Percentiles rank a stretch among this genome's conserved stretches.
These are phyloP conservation scores for Balaeniceps rex DNA, from an alignment of 2,113 vertebrate species.

Conservation along the genomic window DNA sequence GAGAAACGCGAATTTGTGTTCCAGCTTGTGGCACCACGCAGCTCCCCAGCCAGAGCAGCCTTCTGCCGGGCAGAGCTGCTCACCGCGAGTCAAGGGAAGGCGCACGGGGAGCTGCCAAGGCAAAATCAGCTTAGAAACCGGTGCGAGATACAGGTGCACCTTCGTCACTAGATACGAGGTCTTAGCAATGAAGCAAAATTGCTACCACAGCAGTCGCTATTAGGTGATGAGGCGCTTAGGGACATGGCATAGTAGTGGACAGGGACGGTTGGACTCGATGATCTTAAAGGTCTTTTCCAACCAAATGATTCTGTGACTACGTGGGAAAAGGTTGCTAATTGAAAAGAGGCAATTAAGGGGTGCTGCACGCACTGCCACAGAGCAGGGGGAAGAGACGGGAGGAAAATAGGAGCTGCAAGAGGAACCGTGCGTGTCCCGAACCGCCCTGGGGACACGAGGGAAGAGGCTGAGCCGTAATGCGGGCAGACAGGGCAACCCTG, in stretches of 20 bases:
- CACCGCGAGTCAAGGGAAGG: accelerated
- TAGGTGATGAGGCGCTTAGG: no score
- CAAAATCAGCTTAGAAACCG: neutral
- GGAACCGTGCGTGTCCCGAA: accelerated
- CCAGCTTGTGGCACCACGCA: neutral
- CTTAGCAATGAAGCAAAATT: accelerated
- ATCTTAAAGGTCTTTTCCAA: no score
- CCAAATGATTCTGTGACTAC: no score
- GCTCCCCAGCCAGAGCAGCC: neutral
- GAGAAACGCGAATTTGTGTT: neutral
- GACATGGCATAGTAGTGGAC: no score
- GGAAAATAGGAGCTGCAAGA: neutral
- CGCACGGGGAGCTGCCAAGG: neutral
- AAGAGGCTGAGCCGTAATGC: neutral
- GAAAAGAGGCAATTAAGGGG: accelerated
- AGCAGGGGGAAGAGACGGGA: neutral
- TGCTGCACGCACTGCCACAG: accelerated
- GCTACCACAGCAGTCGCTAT: accelerated
- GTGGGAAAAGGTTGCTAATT: accelerated
- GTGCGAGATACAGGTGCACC: neutral
- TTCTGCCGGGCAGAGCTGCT: neutral
- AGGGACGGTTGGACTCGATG: no score
- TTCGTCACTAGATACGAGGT: accelerated
- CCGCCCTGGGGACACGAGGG: neutral
- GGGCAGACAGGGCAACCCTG: neutral